Evolutionary conservation across 2,888 invertebrate species (phyloP).

Genomic region (Xanthorhoe designata): DNA sequence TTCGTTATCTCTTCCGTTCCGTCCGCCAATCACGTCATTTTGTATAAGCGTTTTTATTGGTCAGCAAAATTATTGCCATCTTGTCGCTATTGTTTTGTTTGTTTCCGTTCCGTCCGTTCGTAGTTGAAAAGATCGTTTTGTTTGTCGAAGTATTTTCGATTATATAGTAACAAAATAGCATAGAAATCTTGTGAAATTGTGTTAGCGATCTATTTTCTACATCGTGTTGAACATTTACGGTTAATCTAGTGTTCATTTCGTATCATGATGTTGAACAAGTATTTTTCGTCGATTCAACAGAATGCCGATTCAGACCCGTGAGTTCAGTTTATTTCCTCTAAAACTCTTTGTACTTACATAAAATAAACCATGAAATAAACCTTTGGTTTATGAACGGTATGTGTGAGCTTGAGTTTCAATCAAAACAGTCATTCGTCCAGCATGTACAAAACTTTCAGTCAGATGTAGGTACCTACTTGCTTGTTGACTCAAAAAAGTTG

Average conservation of each 20-base stretch:
- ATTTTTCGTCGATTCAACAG: conserved; percentile 61
- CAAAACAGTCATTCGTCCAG: too few relatives aligned
- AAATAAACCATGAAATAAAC: too few relatives aligned
- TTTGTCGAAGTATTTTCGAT: background rate
- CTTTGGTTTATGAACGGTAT: too few relatives aligned
- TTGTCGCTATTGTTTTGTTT: background rate
- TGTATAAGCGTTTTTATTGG: background rate
- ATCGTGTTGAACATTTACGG: background rate
- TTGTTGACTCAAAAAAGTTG: too few relatives aligned
- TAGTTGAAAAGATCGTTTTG: background rate
- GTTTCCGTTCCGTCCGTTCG: background rate
- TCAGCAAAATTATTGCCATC: background rate
- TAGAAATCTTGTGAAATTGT: background rate
- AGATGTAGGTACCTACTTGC: too few relatives aligned
- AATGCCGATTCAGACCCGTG: conserved; percentile 42
- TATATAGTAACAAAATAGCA: background rate
- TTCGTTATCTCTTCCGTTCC: background rate
- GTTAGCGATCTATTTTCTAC: background rate
- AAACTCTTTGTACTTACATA: too few relatives aligned
- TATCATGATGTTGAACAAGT: conserved; percentile 59
- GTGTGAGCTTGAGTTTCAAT: too few relatives aligned
- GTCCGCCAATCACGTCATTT: conserved; percentile 6
- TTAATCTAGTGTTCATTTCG: background rate
- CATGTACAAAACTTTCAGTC: too few relatives aligned
- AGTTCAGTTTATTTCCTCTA: conserved; percentile 42